Evolutionary conservation across 2,797 vertebrate species (phyloP).

Genomic region (Philypnodon macrostomus): DNA sequence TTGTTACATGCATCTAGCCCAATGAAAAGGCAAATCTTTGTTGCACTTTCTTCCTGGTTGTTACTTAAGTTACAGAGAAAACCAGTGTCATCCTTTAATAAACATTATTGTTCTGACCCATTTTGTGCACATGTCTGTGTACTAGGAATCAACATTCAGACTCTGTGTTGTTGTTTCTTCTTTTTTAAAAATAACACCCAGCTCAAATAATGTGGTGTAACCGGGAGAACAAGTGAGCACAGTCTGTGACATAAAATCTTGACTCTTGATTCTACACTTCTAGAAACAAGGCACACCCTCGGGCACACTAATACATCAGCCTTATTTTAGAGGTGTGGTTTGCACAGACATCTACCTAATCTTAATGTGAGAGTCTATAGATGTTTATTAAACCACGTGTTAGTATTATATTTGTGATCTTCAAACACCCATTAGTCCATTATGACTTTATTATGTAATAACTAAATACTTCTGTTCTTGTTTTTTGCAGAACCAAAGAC

Average conservation of each 20-base stretch:
- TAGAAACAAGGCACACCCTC: conserved; percentile 7
- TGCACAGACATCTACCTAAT: background rate
- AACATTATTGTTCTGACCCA: background rate
- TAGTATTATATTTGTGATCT: background rate
- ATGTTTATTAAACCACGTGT: background rate
- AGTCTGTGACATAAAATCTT: background rate
- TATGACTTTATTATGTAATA: background rate
- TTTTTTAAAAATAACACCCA: background rate
- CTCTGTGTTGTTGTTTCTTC: background rate
- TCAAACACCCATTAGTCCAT: background rate
- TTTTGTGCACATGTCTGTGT: background rate
- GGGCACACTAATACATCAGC: conserved; percentile 1
- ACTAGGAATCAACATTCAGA: background rate
- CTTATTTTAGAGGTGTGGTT: background rate
- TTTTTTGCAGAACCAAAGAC: conserved; percentile 86
- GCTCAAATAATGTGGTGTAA: conserved; percentile 1
- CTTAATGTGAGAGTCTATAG: background rate
- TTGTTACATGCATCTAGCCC: background rate
- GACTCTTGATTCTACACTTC: conserved; percentile 1
- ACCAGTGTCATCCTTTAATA: too few relatives aligned
- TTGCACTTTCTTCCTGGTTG: background rate
- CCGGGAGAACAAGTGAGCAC: conserved; percentile 10
- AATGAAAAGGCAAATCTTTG: conserved; percentile 5
- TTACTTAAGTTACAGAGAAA: too few relatives aligned
- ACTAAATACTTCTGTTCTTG: conserved; percentile 11